Percentiles rank a stretch among this genome's conserved stretches.
Conservation (phyloP, 2,797 vertebrate genomes). For the Xerus rutilus region DNA sequence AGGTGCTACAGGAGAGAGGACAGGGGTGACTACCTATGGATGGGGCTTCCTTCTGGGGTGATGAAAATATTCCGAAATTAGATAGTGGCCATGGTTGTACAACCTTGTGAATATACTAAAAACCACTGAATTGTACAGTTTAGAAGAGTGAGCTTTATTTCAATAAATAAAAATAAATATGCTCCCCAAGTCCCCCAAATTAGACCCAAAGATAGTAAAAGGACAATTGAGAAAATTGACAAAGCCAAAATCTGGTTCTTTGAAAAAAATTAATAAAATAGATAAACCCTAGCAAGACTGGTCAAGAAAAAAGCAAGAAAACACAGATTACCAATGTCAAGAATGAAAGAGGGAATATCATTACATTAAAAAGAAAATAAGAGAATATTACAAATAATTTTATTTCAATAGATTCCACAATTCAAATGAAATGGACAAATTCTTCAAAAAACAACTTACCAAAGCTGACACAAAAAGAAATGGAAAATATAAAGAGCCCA, state of each 20-base stretch:
- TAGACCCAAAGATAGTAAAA: background rate
- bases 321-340: background rate
- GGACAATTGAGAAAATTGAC: background rate
- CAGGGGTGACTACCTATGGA: background rate
- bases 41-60: background rate
- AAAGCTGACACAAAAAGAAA: conserved; percentile 43
- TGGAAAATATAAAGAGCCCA: background rate
- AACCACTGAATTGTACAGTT: background rate
- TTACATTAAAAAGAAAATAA: conserved; percentile 41
- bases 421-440: background rate
- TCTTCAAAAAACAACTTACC: background rate
- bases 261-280: background rate
- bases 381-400: background rate
- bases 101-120: background rate
- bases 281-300: background rate
- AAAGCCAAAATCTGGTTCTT: background rate
- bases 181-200: background rate
- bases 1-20: background rate
- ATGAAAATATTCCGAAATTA: background rate
- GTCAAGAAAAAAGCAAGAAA: background rate
- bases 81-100: background rate
- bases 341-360: background rate
- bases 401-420: background rate
- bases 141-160: background rate
- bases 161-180: conserved; percentile 20